Percentiles rank a stretch among this genome's conserved stretches.
These are phyloP conservation scores for Orgyia antiqua DNA, from an alignment of 2,888 invertebrate genomes.

Conservation along the genomic window DNA sequence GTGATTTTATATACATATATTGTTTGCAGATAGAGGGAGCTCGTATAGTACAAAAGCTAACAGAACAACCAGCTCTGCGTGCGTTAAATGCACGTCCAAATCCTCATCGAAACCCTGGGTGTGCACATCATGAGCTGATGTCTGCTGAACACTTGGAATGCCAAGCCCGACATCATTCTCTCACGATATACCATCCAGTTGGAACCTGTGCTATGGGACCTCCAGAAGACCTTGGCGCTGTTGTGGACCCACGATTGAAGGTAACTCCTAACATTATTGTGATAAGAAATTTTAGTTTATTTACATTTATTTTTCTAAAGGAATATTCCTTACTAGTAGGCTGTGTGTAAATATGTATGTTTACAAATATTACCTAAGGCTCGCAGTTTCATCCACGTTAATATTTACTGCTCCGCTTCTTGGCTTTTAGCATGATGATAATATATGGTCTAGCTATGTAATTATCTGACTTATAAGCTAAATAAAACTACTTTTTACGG, in stretches of 20 bases:
- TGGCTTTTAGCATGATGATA: too few species aligned
- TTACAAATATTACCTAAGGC: too few species aligned
- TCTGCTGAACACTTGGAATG: slow-evolving; percentile 89
- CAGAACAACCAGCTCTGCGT: slow-evolving; percentile 79
- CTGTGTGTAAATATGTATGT: too few species aligned
- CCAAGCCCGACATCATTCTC: slow-evolving; percentile 83
- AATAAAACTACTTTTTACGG: too few species aligned
- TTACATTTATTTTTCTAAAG: too few species aligned
- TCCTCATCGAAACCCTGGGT: slow-evolving; percentile 81
- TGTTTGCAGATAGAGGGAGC: slow-evolving; percentile 84
- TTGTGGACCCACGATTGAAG: slow-evolving; percentile 83
- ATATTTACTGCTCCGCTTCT: too few species aligned
- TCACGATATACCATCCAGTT: slow-evolving; percentile 90
- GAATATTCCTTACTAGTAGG: too few species aligned
- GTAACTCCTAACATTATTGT: slow-evolving; percentile 21
- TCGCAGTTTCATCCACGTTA: too few species aligned
- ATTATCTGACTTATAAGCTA: too few species aligned
- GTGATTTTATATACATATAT: too few species aligned
- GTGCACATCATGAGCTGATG: slow-evolving; percentile 77
- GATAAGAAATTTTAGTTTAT: too few species aligned
- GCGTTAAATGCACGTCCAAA: slow-evolving; percentile 81
- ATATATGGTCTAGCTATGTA: too few species aligned
- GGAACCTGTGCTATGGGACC: slow-evolving; percentile 92
- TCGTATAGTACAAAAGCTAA: slow-evolving; percentile 81
- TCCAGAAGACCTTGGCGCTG: slow-evolving; percentile 66